These are phyloP conservation scores for Heteractis magnifica DNA, from an alignment of 92 coral and sea anemone genomes.

Conservation along the genomic window DNA sequence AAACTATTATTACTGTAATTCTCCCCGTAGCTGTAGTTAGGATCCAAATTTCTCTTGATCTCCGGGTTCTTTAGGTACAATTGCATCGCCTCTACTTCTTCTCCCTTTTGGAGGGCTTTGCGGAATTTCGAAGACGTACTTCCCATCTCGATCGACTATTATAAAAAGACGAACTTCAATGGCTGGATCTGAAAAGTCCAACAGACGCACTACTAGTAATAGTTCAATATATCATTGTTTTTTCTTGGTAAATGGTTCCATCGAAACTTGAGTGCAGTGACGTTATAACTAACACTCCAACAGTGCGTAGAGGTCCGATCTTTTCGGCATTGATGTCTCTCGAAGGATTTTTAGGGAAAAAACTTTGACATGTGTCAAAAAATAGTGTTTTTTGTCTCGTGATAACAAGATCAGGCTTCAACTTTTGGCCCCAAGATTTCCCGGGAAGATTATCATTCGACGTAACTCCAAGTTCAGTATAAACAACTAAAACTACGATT, in stretches of 20 bases:
- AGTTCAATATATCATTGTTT: neutral
- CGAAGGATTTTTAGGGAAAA: neutral
- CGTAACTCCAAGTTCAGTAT: neutral
- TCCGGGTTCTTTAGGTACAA: constrained; percentile 84
- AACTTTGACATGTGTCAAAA: neutral
- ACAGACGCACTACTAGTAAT: too few species aligned
- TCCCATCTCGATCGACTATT: constrained; percentile 58
- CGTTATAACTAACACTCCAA: neutral
- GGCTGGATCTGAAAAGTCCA: neutral
- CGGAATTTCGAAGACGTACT: constrained; percentile 89
- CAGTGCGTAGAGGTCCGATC: neutral
- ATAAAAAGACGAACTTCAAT: neutral
- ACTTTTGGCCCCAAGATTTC: neutral
- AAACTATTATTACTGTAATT: constrained; percentile 78
- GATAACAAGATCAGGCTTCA: neutral
- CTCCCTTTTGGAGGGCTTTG: constrained; percentile 95
- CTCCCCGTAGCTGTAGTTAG: constrained; percentile 87
- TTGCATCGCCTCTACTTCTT: constrained; percentile 95
- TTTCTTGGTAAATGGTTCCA: neutral
- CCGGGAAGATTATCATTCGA: neutral
- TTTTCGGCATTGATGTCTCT: neutral
- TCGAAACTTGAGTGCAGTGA: neutral
- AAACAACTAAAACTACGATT: neutral
- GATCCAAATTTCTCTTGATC: constrained; percentile 80
- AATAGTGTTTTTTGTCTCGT: neutral